Evolutionary conservation across 2,797 vertebrate species (phyloP).

Genomic region (Macropus fuliginosus): DNA sequence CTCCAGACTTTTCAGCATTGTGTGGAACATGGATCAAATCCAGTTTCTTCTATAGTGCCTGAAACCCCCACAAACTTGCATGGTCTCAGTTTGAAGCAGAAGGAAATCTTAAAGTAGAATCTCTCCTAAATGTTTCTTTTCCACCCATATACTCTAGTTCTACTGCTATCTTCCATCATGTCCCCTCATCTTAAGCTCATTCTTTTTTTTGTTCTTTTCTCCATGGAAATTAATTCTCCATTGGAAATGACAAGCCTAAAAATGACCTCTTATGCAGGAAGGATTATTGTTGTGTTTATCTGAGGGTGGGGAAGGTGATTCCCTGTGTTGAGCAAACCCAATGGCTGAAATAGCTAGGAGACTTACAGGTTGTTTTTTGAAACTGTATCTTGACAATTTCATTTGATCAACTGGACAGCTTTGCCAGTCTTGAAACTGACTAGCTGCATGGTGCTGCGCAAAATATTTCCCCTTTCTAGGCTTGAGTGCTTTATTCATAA

Average conservation of each 20-base stretch:
- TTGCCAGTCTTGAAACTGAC: not conserved
- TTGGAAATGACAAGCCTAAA: not conserved
- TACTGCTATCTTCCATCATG: not conserved
- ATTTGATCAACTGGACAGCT: not conserved
- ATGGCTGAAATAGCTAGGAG: not conserved
- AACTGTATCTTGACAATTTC: not conserved
- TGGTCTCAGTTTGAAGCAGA: not conserved
- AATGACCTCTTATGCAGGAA: not conserved
- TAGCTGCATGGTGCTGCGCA: not conserved
- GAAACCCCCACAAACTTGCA: not conserved
- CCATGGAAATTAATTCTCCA: not conserved
- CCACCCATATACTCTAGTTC: not conserved
- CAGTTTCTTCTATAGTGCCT: not conserved
- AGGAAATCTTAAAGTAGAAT: not conserved
- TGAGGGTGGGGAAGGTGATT: not conserved
- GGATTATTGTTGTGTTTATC: not conserved
- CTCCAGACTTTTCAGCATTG: not conserved
- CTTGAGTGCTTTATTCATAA: not conserved
- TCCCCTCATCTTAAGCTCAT: not conserved
- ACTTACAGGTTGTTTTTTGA: not conserved
- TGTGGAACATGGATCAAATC: not conserved
- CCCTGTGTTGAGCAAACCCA: not conserved
- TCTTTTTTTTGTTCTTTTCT: not conserved
- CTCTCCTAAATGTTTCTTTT: not conserved
- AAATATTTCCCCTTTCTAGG: not conserved